A percentile compares a stretch with the other conserved stretches of the same genome.
These are phyloP conservation scores for Zosterops borbonicus DNA, from an alignment of 2,113 vertebrate species.

Conservation along the genomic window DNA sequence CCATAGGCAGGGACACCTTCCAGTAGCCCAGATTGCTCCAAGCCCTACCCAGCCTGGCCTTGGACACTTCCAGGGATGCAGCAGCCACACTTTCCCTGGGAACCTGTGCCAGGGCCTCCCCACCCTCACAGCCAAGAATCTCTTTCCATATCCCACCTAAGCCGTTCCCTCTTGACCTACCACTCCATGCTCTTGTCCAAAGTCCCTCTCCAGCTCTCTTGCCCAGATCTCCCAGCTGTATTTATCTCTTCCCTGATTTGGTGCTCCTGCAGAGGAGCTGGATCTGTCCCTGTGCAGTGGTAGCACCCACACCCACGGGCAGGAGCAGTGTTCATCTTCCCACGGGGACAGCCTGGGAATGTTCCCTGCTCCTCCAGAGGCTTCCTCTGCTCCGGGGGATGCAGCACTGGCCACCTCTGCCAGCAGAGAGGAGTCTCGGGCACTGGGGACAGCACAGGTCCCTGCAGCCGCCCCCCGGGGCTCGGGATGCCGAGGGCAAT, in stretches of 20 bases:
- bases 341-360: not conserved
- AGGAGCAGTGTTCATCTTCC: not conserved
- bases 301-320: fast-evolving
- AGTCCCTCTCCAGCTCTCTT: not conserved
- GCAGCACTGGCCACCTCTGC: not conserved
- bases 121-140: fast-evolving
- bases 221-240: not conserved
- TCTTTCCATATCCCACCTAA: not conserved
- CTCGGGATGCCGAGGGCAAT: not conserved
- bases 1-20: fast-evolving
- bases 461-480: not conserved
- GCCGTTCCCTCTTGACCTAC: not conserved
- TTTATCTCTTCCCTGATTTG: not conserved
- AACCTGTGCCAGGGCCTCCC: not conserved
- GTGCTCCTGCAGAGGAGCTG: not conserved
- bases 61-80: not conserved
- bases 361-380: not conserved
- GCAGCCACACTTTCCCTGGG: not conserved
- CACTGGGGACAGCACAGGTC: not conserved
- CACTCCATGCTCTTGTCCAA: not conserved
- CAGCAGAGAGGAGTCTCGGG: not conserved
- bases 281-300: fast-evolving
- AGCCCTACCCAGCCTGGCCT: fast-evolving
- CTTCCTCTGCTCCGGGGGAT: not conserved
- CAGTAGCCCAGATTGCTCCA: fast-evolving